These are phyloP conservation scores for Sesia bembeciformis DNA, from an alignment of 2,888 invertebrate genomes.

Conservation along the genomic window DNA sequence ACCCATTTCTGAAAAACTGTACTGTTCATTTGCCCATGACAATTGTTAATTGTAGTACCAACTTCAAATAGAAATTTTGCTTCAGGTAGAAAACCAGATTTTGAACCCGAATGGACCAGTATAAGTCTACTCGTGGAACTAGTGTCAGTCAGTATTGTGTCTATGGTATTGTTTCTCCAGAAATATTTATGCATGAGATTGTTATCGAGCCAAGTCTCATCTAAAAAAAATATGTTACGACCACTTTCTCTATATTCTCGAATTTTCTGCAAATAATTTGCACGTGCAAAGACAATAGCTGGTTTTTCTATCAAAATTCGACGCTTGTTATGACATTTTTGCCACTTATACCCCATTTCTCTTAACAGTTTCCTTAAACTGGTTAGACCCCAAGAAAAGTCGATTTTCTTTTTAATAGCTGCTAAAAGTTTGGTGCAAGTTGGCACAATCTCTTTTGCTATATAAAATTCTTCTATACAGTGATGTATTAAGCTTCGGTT, in stretches of 20 bases:
- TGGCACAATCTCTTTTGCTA: not conserved
- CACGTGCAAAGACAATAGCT: not conserved
- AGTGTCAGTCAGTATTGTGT: not conserved
- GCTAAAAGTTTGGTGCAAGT: not conserved
- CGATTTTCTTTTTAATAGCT: not conserved
- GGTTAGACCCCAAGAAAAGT: not conserved
- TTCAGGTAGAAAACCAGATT: not conserved
- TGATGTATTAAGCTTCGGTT: not conserved
- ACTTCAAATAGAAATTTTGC: not conserved
- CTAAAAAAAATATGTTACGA: not conserved
- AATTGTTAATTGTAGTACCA: not conserved
- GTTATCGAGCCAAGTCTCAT: not conserved
- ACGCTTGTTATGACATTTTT: conserved; percentile 1
- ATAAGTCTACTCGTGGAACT: not conserved
- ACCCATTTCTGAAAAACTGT: not conserved
- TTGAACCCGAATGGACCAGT: not conserved
- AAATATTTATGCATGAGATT: not conserved
- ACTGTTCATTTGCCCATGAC: not conserved
- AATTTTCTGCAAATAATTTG: conserved; percentile 1
- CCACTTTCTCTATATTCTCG: not conserved
- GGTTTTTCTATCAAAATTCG: conserved; percentile 1
- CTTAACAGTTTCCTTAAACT: not conserved
- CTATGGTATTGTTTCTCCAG: not conserved
- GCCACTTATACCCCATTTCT: not conserved
- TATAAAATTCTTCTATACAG: not conserved